These are phyloP conservation scores for Agrotis exclamationis DNA, from an alignment of 2,888 invertebrate genomes.

Conservation along the genomic window DNA sequence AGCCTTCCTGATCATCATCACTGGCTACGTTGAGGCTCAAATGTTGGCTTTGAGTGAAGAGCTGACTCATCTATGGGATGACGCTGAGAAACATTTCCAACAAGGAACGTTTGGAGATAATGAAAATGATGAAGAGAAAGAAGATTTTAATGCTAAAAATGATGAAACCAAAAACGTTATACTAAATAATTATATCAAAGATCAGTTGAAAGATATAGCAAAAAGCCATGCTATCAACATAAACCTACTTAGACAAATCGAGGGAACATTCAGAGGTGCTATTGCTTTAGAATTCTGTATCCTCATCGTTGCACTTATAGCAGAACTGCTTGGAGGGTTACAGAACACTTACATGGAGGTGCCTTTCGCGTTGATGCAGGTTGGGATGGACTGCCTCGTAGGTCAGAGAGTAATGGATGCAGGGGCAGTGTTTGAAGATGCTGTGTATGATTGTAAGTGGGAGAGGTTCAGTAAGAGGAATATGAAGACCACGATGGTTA, in stretches of 20 bases:
- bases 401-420: constrained; percentile 69
- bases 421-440: constrained; percentile 52
- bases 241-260: constrained; percentile 24
- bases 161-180: constrained; percentile 1
- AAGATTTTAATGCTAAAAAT: not conserved
- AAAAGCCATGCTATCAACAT: constrained; percentile 25
- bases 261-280: constrained; percentile 65
- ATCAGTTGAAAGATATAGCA: constrained; percentile 29
- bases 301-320: constrained; percentile 67
- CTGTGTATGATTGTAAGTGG: constrained; percentile 67
- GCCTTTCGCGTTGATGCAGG: constrained; percentile 70
- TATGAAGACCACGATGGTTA: constrained; percentile 66
- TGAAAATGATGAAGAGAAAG: not conserved
- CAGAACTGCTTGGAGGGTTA: constrained; percentile 72
- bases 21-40: constrained; percentile 15
- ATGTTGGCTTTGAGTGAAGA: constrained; percentile 46
- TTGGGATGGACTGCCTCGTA: constrained; percentile 67
- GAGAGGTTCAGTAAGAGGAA: constrained; percentile 64
- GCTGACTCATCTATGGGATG: constrained; percentile 32
- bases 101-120: not conserved
- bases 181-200: constrained; percentile 26
- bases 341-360: constrained; percentile 73
- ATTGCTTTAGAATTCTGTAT: constrained; percentile 71
- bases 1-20: constrained; percentile 39
- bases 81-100: constrained; percentile 14